Percentiles rank a stretch among this genome's conserved stretches.
phyloP scores from a whole-genome alignment of 2,888 invertebrate species.

The Orthosia incerta region DNA sequence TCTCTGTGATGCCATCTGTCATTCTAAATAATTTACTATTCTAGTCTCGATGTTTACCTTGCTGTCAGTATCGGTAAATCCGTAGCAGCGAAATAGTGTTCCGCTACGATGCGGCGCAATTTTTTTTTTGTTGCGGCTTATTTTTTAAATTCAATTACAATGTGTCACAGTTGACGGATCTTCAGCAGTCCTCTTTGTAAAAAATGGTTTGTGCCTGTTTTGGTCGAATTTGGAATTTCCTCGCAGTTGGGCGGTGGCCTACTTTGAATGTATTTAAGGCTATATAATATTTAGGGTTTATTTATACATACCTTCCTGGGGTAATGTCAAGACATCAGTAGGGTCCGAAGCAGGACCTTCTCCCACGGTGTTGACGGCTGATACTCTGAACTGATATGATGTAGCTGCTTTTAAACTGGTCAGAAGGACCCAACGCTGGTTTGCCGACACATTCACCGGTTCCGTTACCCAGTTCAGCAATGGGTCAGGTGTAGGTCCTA shows the following conservation, averaged over 20 bases:
- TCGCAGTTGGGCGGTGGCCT: background rate
- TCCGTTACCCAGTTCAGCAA: constrained; percentile 97
- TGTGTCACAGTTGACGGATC: background rate
- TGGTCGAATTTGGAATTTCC: background rate
- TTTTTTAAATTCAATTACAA: constrained; percentile 4
- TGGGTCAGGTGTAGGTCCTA: constrained; percentile 96
- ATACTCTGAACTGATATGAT: constrained; percentile 99
- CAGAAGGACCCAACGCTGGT: constrained; percentile 94
- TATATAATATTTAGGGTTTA: background rate
- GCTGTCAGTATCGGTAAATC: constrained; percentile 3
- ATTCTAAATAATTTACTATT: constrained; percentile 33
- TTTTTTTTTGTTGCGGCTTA: background rate
- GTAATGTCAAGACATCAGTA: constrained; percentile 97
- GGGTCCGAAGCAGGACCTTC: constrained; percentile 98
- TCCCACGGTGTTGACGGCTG: constrained; percentile 98
- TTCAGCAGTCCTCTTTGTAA: background rate
- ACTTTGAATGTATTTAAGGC: background rate
- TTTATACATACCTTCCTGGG: constrained; percentile 96
- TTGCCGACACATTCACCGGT: constrained; percentile 95
- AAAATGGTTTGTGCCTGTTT: background rate
- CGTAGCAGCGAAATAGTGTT: background rate
- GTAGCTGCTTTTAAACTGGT: constrained; percentile 98
- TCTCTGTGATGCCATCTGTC: constrained; percentile 3
- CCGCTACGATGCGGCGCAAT: background rate
- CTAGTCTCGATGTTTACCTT: constrained; percentile 6